Evolutionary conservation across 2,888 invertebrate species (phyloP), one percentile per base, ranked within the genome.

Genomic region (Tanaodytes sp.): DNA sequence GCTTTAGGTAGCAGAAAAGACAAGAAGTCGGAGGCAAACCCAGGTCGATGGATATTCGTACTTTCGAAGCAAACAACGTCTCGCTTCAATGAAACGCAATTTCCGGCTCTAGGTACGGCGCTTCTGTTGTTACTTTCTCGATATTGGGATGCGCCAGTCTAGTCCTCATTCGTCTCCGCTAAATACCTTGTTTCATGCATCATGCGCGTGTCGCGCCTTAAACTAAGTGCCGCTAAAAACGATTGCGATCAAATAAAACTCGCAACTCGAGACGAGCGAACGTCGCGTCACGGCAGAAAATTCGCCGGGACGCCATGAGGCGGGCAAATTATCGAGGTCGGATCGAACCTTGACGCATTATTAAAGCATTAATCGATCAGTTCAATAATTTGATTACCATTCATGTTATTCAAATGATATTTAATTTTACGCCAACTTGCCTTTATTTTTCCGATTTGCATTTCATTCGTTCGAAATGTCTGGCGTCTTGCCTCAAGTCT

Each of bases 71-170:
- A 83, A 82, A 82, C 81, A 83, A 76, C 78, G 80, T 78, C 77
- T 79, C 80, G 82, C 79, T 82, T 81, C 83, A 83, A 83, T 82
- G 82, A 81, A 82, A 83, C 80, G 83, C 83, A 83, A 83, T 83
- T 83, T 82, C 83, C 83, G 80, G 83, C 77, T 73, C 72, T 75
- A 74, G 77, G 75, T 76, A 76, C 76, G 68, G 75, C 45, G 49
- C 54, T 71, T 45, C 49, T 67, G 69, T 57, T 63, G 66, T 57
- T 64, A 55, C 65, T 66, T 57, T 61, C 61, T 55, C 58, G 48
- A 57, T 42, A 59, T 49, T 51, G 73, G 74, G 77, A 70, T 75
- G 76, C 77, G 73, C 73, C 73, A 76, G 79, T 69, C 71, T 77
- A 73, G 74, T 79, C 73, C 59, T 76, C 79, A 80, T 80, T 79